Base-by-base conservation (phyloP, 2,888 invertebrate genomes). In the Torymus texanus region DNA sequence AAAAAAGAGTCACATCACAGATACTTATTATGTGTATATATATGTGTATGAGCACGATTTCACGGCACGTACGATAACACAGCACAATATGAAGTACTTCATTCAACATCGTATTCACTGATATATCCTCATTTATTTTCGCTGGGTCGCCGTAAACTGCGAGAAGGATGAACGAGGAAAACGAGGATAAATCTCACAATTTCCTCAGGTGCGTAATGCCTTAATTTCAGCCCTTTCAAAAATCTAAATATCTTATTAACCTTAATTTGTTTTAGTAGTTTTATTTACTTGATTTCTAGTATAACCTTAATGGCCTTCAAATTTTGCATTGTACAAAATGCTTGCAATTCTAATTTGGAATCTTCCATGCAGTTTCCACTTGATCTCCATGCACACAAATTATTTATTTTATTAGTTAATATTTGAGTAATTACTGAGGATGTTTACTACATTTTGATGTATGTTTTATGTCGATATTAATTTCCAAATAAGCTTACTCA, bases 181-280 rank as follows among this genome's bases (percentile, higher is more conserved):
- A 2, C 10, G 70, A 72, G 2, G 13, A 14, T 29, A 53, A 72
- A 53, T 16, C 50, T 29, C 53, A 78, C 21, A 66, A 70, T 51
- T 82, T 82, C 59, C 61, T 82, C 16, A 82, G 76, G 82, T 82
- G 53, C 8, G 58, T 79, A 72, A 51, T 74, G 75, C 56, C 29
- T 13, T 41, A 5, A 21, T 11, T 59, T 58, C n/a, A 29, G 2
- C 3, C 1, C 12, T 11, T 50, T 11, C 3, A 66, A 66, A 51
- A n/a, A 14, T 24, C 14, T 13, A 29, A 72, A 61, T 61, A 21
- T 29, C 10, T 4, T 13, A 51, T 63, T 79, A 76, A 79, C 76
- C 76, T 79, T 63, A 75, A 53, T 72, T 56, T 75, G 1, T 66
- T 41, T 8, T 1, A 41, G 8, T 41, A 41, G 5, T 8, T 41